Conservation (phyloP, 1,140 invertebrate species). For the Pseudoatta argentina region DNA sequence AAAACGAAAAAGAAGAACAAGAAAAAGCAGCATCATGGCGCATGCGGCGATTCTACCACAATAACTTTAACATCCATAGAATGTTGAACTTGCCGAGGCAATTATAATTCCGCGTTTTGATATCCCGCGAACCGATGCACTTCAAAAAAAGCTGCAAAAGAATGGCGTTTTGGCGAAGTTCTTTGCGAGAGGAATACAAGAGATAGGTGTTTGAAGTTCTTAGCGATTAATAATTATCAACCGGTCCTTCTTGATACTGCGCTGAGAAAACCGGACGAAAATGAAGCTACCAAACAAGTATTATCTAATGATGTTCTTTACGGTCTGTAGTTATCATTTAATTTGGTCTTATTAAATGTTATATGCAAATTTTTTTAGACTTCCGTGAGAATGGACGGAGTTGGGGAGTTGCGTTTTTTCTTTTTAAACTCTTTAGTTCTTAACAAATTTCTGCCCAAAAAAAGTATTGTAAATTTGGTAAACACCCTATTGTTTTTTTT, state of each 20-base stretch:
- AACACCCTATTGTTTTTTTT: background rate
- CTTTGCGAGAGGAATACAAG: slow-evolving; percentile 55
- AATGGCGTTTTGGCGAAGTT: slow-evolving; percentile 38
- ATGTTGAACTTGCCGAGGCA: slow-evolving; percentile 74
- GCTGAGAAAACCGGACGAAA: slow-evolving; percentile 24
- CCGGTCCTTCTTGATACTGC: slow-evolving; percentile 47
- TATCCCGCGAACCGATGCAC: slow-evolving; percentile 64
- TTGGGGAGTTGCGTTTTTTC: background rate
- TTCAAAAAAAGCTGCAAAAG: slow-evolving; percentile 42
- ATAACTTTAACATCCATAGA: slow-evolving; percentile 77
- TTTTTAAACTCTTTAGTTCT: background rate
- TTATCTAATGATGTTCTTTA: background rate
- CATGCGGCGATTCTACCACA: slow-evolving; percentile 72
- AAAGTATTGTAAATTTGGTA: background rate
- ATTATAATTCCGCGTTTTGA: slow-evolving; percentile 74
- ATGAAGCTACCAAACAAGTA: background rate
- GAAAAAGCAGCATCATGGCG: slow-evolving; percentile 70
- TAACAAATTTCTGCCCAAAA: background rate
- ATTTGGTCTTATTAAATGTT: background rate
- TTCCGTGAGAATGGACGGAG: background rate
- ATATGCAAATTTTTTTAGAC: background rate
- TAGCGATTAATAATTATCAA: slow-evolving; percentile 65
- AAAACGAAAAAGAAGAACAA: slow-evolving; percentile 57
- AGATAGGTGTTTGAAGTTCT: slow-evolving; percentile 66
- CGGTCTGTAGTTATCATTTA: background rate